Base-by-base conservation (phyloP, 2,888 invertebrate species). In the Tachina fera region DNA sequence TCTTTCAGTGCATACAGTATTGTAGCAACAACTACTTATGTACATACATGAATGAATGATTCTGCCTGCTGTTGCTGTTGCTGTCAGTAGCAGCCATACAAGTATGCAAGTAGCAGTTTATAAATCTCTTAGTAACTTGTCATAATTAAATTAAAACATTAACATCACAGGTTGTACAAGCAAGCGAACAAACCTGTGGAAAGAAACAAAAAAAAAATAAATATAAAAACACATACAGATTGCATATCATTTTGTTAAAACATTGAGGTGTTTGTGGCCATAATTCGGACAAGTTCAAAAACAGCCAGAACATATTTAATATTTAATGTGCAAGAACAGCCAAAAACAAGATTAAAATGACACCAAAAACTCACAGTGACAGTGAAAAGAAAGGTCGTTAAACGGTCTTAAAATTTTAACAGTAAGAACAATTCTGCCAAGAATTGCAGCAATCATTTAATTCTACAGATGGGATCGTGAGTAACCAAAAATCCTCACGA, bases 141-240 rank as follows among this genome's bases (percentile, higher is more conserved):
- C 76, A 79, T 83, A 83, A 86, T 86, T 86, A 83, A 86, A 86
- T 86, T 86, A 80, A 79, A 83, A 76, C 86, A 86, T 83, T 86
- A 86, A 86, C 86, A 86, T 86, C 86, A 80, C 86, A 86, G 83
- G 79, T 86, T 86, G 86, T 67, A 65, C 51, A 22, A 31, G 31
- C 58, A 39, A 68, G 43, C 49, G 63, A 83, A 49, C 11, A 61
- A 58, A 53, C 49, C 39, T 39, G 67, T 19, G 51, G 39, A 60
- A 74, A 74, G 14, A 49, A 51, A 31, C 0, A 31, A 31, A 31
- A 31, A 31, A 31, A 0, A 31, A 31, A 31, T 31, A 56, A 10
- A 8, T 41, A 68, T 63, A 56, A 53, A 60, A 74, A 16, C 6
- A 9, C 5, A 60, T 8, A 60, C 19, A 76, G 70, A 67, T 76